Evolutionary conservation across 2,113 vertebrate species (phyloP).

Genomic region (Manacus vitellinus): DNA sequence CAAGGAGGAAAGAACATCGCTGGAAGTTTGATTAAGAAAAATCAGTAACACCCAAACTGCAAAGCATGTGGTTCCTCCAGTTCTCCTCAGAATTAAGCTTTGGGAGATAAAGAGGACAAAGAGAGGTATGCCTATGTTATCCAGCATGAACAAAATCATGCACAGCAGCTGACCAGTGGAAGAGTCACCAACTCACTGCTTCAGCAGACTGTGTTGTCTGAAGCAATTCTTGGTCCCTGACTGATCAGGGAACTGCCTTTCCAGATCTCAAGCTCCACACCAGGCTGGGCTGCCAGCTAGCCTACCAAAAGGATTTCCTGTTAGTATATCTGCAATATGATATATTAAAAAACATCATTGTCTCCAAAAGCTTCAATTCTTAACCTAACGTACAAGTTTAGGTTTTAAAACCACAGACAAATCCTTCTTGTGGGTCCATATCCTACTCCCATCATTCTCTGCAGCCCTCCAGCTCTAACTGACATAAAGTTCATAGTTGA

Average conservation of each 20-base stretch:
- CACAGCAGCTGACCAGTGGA: background rate
- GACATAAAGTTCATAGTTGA: background rate
- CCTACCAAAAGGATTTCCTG: background rate
- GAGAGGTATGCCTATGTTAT: background rate
- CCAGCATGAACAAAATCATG: background rate
- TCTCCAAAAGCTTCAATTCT: background rate
- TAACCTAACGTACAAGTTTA: accelerated
- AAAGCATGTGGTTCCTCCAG: background rate
- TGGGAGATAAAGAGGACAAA: background rate
- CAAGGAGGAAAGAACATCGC: background rate
- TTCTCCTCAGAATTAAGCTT: background rate
- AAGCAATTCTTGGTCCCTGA: background rate
- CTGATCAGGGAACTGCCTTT: background rate
- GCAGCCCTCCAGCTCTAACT: background rate
- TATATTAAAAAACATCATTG: background rate
- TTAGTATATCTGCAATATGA: background rate
- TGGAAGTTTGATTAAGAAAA: background rate
- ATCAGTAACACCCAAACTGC: background rate
- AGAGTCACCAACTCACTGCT: background rate
- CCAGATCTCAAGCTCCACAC: background rate
- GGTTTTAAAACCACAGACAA: background rate
- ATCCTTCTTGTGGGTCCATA: background rate
- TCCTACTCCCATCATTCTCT: background rate
- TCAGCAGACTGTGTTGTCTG: accelerated
- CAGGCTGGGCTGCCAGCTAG: background rate